These are phyloP conservation scores for Scatophagus argus DNA, from an alignment of 2,113 vertebrate species.

Conservation along the genomic window DNA sequence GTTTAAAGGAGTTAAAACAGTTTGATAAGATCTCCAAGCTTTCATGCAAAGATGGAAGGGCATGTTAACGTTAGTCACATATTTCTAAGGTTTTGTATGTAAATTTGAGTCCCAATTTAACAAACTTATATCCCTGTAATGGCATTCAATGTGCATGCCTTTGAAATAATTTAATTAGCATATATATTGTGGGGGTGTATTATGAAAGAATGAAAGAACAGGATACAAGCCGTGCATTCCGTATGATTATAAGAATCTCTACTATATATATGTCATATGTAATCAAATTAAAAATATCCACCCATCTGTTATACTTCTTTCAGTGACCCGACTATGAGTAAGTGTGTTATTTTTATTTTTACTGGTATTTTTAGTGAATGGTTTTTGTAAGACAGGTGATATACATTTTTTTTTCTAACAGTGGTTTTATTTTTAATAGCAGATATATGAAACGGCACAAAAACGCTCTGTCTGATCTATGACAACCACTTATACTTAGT, in stretches of 20 bases:
- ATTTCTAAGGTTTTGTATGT: no score
- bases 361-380: background rate
- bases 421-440: background rate
- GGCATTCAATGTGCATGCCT: background rate
- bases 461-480: background rate
- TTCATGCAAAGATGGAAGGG: background rate
- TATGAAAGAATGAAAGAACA: no score
- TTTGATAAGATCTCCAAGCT: background rate
- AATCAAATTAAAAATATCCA: no score
- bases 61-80: background rate
- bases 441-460: background rate
- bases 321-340: background rate
- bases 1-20: background rate
- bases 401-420: background rate
- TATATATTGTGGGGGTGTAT: background rate
- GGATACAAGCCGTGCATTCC: background rate
- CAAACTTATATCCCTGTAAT: no score
- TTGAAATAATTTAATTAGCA: background rate
- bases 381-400: background rate
- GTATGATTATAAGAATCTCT: no score
- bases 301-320: background rate
- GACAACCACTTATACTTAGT: slow-evolving; percentile 14
- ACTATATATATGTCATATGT: no score
- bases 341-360: no score
- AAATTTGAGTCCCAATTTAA: no score